These are phyloP conservation scores for Gyps fulvus DNA, from an alignment of 2,113 vertebrate genomes.

Conservation along the genomic window DNA sequence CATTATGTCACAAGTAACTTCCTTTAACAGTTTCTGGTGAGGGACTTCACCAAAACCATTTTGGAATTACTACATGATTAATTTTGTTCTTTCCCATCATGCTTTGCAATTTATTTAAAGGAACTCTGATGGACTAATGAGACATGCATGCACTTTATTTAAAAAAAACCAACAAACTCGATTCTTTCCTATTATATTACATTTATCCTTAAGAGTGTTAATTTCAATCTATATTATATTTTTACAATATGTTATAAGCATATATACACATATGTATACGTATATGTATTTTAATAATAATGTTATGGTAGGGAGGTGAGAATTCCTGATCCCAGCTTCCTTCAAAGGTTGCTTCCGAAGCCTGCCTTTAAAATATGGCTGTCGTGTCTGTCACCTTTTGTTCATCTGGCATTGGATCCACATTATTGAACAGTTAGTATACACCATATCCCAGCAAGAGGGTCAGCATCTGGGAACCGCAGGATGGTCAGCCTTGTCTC, in stretches of 20 bases:
- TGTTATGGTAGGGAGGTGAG: neutral
- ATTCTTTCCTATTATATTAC: neutral
- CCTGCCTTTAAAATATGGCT: neutral
- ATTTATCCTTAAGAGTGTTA: neutral
- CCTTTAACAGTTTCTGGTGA: neutral
- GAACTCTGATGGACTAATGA: neutral
- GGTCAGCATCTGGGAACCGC: neutral
- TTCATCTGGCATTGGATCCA: neutral
- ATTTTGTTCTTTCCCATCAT: neutral
- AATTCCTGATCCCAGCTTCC: neutral
- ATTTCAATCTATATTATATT: neutral
- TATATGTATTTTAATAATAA: neutral
- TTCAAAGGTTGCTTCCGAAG: neutral
- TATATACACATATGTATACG: neutral
- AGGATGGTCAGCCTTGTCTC: neutral
- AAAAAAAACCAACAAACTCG: accelerated
- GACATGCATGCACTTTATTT: neutral
- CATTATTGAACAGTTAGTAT: neutral
- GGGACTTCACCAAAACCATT: neutral
- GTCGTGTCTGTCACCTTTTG: neutral
- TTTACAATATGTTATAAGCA: neutral
- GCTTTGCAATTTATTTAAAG: neutral
- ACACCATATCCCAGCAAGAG: no score
- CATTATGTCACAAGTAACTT: neutral
- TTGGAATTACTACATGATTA: neutral